Percentiles rank a stretch among this genome's conserved stretches.
Evolutionary conservation across 2,113 vertebrate genomes (phyloP).

Genomic region (Ahaetulla prasina): DNA sequence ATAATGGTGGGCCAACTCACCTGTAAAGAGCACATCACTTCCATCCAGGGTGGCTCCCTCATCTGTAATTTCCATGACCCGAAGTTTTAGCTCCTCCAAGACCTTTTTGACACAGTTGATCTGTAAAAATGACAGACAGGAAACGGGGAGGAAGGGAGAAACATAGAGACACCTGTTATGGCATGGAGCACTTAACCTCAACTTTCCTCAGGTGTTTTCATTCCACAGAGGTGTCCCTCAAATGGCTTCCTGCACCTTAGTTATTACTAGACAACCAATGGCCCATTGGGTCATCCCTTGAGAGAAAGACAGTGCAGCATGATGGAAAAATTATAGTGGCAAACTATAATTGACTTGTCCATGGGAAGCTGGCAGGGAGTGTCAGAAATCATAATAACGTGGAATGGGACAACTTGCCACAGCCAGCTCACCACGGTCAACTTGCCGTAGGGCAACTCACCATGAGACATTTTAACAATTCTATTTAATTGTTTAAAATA

Average conservation of each 20-base stretch:
- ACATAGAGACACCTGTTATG: not conserved
- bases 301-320: not conserved
- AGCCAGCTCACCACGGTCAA: too few species aligned
- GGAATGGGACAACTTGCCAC: too few species aligned
- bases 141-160: not conserved
- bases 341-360: not conserved
- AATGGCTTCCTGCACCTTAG: not conserved
- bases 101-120: slow-evolving; percentile 77
- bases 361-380: not conserved
- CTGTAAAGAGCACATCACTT: slow-evolving; percentile 86
- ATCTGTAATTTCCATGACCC: slow-evolving; percentile 75
- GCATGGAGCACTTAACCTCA: not conserved
- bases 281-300: not conserved
- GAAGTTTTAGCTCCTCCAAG: slow-evolving; percentile 81
- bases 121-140: slow-evolving; percentile 48
- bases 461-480: too few species aligned
- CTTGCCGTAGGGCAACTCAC: too few species aligned
- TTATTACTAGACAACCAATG: not conserved
- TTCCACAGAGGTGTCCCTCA: not conserved
- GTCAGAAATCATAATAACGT: not conserved
- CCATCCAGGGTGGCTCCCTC: slow-evolving; percentile 85
- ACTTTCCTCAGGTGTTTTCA: not conserved
- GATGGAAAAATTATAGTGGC: not conserved
- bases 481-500: too few species aligned
- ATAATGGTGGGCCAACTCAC: slow-evolving; percentile 27